Evolutionary conservation across 2,113 vertebrate genomes (phyloP).

Genomic region (Atrichornis clamosus): DNA sequence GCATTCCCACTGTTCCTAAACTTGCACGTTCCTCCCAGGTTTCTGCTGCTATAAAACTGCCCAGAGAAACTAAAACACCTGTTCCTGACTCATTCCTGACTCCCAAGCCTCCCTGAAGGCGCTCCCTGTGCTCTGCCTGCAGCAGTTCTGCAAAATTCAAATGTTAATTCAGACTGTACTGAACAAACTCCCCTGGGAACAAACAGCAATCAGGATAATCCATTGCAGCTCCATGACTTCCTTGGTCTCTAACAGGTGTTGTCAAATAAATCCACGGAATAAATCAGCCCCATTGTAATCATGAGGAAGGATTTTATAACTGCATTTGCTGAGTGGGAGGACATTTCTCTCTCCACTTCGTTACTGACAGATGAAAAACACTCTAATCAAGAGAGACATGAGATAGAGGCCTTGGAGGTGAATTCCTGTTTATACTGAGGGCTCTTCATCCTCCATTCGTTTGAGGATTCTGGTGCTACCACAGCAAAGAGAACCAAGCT

Average conservation of each 20-base stretch:
- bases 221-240: slow-evolving; percentile 3
- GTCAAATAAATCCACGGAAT: slow-evolving; percentile 38
- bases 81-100: not conserved
- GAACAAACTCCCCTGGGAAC: not conserved
- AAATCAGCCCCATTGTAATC: slow-evolving; percentile 36
- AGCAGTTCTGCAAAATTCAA: not conserved
- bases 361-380: slow-evolving; percentile 10
- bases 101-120: not conserved
- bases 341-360: not conserved
- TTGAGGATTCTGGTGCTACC: not conserved
- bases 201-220: slow-evolving; percentile 42
- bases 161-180: not conserved
- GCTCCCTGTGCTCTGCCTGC: not conserved
- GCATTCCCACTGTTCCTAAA: not conserved
- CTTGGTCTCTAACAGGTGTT: slow-evolving; percentile 38
- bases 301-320: slow-evolving; percentile 36
- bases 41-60: not conserved
- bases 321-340: slow-evolving; percentile 51
- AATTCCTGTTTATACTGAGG: not conserved
- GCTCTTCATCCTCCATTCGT: not conserved
- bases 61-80: not conserved
- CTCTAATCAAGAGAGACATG: not conserved
- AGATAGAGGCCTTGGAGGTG: not conserved
- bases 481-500: not conserved
- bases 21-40: not conserved